Conservation (phyloP, 2,888 invertebrate genomes). For the Ligdia adustata region DNA sequence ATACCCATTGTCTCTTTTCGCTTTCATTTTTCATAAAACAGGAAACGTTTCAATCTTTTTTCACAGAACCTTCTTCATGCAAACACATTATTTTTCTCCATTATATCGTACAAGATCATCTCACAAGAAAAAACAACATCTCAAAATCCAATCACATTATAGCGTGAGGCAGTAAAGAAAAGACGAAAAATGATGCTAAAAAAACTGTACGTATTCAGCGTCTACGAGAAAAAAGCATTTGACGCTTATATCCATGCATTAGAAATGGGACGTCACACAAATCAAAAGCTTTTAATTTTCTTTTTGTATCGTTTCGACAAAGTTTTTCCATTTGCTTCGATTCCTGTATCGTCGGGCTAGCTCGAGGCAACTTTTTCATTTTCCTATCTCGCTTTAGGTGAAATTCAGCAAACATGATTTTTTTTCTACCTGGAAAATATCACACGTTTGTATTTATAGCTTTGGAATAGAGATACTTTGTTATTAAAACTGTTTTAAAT, state of each 20-base stretch:
- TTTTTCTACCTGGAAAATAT: too few relatives aligned
- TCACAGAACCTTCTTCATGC: constrained; percentile 19
- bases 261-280: constrained; percentile 39
- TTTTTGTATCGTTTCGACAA: constrained; percentile 55
- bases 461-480: too few relatives aligned
- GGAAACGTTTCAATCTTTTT: constrained; percentile 20
- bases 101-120: constrained; percentile 24
- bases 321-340: constrained; percentile 67
- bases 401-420: constrained; percentile 6
- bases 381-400: constrained; percentile 41
- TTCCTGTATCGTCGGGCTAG: constrained; percentile 61
- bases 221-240: constrained; percentile 7
- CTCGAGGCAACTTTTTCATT: constrained; percentile 65
- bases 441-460: too few relatives aligned
- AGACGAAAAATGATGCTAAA: neutral
- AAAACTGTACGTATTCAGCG: constrained; percentile 12
- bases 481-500: too few relatives aligned
- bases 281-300: constrained; percentile 57
- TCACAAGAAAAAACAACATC: constrained; percentile 23
- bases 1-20: constrained; percentile 11
- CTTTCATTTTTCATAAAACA: constrained; percentile 12
- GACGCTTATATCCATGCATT: constrained; percentile 21
- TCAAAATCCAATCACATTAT: constrained; percentile 21
- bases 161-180: constrained; percentile 9
- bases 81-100: constrained; percentile 26